A percentile compares a stretch with the other conserved stretches of the same genome.
Conservation (phyloP, 92 coral and sea anemone genomes). For the Epizoanthus illoricatus region DNA sequence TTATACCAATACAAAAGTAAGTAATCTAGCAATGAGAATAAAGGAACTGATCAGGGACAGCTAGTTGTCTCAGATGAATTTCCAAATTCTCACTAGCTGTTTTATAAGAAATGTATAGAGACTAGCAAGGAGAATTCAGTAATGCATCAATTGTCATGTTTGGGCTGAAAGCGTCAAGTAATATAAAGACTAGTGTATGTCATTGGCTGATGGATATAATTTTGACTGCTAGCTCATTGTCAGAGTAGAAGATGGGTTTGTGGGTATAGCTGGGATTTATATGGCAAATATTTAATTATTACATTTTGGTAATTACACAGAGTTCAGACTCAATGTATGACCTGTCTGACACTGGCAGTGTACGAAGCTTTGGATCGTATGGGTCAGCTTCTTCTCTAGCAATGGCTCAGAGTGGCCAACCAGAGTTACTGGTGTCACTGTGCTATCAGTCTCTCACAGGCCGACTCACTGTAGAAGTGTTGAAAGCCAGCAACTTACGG, state of each 20-base stretch:
- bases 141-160: too few relatives aligned
- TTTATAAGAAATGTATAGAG: too few relatives aligned
- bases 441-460: slow-evolving; percentile 99
- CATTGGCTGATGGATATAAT: too few relatives aligned
- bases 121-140: too few relatives aligned
- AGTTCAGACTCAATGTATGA: slow-evolving; percentile 99
- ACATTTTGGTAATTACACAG: slow-evolving; percentile 47
- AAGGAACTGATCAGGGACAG: too few relatives aligned
- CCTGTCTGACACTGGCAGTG: slow-evolving; percentile 93
- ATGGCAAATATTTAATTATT: neutral
- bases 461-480: slow-evolving; percentile 92
- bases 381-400: slow-evolving; percentile 95
- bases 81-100: too few relatives aligned
- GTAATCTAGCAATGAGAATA: too few relatives aligned
- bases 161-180: too few relatives aligned
- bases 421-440: slow-evolving; percentile 93
- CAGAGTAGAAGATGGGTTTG: neutral
- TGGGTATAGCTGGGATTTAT: neutral
- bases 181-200: too few relatives aligned
- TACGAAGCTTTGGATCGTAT: slow-evolving; percentile 78
- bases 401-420: slow-evolving; percentile 93
- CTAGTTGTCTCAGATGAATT: too few relatives aligned
- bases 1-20: too few relatives aligned
- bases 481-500: slow-evolving; percentile 96
- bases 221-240: too few relatives aligned